These are phyloP conservation scores for mouse (Mus musculus) DNA, from an alignment of 2,113 vertebrate genomes.

Conservation along the genomic window GRCm39 chrX:14507001-14507500, in stretches of 20 bases:
- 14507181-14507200: not conserved
- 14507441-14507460: constrained; percentile 1
- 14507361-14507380: not conserved
- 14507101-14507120: not conserved
- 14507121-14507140: not conserved
- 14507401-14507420: not conserved
- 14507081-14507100: not conserved
- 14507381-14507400: not conserved
- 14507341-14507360: not conserved
- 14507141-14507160: not conserved
- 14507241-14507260: not conserved
- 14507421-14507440: not conserved
- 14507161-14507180: constrained; percentile 2
- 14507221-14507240: not conserved
- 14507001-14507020: not conserved
- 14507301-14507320: not conserved
- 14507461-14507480: not conserved
- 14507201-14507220: not conserved
- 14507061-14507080: not conserved
- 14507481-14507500: not conserved
- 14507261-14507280: not conserved
- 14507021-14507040: not conserved
- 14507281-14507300: not conserved
- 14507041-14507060: not conserved
- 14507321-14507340: constrained; percentile 8